Base-by-base conservation (phyloP, 2,797 vertebrate genomes). In the Schizothorax lantsangensis region DNA sequence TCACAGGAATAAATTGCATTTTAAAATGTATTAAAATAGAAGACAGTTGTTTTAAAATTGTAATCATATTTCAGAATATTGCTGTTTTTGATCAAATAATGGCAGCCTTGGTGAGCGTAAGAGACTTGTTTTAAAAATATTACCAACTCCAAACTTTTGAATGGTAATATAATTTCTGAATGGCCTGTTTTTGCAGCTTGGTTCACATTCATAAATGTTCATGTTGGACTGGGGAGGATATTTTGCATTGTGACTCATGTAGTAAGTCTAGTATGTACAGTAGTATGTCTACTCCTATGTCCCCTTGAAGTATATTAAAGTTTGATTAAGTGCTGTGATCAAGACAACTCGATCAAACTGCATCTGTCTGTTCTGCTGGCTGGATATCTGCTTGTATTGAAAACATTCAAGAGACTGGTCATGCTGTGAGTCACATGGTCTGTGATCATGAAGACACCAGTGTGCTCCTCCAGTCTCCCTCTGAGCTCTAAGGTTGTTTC, bases 371-470 rank as follows among this genome's bases (percentile, higher is more conserved):
- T 71, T 72, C 68, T 73, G n/a, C 49, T 57, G 36, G 72, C n/a
- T 66, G 43, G 14, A 64, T 77, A 33, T 74, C 54, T 15, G 15
- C 59, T 66, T 36, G 89, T 84, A 66, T 87, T 79, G 90, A 87
- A 26, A 69, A 87, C 72, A 79, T 90, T 91, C 54, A 49, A 26
- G 72, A 80, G 83, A 75, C 23, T 43, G 54, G 90, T 93, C 92
- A 92, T 89, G 92, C 91, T 89, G 84, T 3, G 4, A 64, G 87
- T 94, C 94, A 94, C 92, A 92, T 93, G 93, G 62, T 84, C 86
- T 66, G 72, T 68, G 71, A 43, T 74, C 75, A 78, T 49, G 73
- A 73, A 86, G 12, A 36, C 82, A 59, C n/a, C 75, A 80, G 54
- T 62, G 36, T 54, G 33, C 74, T 84, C 5, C 52, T 1, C 89